Conservation (phyloP, 2,888 invertebrate genomes). For the Leistus spinibarbis region DNA sequence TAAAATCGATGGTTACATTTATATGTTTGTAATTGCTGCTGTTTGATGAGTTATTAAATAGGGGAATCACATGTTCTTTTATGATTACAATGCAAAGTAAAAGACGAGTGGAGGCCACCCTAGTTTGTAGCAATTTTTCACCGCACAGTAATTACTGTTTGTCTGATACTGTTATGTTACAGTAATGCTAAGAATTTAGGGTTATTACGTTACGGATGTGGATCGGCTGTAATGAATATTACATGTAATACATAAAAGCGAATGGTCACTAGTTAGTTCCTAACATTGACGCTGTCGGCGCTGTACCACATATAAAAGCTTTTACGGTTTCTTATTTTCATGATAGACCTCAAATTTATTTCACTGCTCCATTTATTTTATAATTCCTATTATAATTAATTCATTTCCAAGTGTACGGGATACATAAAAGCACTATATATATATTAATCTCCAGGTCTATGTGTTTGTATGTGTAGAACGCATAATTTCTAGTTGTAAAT, state of each 20-base stretch:
- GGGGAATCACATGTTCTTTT: too few relatives aligned
- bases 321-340: too few relatives aligned
- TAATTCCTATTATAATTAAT: background rate
- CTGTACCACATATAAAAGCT: background rate
- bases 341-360: too few relatives aligned
- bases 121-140: too few relatives aligned
- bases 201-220: background rate
- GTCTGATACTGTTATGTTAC: background rate
- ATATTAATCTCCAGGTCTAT: background rate
- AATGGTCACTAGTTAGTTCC: background rate
- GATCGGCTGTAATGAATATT: constrained; percentile 1
- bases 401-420: background rate
- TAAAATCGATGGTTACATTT: background rate
- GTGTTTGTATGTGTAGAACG: background rate
- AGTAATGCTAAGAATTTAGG: background rate
- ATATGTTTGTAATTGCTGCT: background rate
- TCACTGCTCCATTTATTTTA: background rate
- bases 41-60: too few relatives aligned
- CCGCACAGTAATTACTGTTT: background rate
- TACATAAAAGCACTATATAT: background rate
- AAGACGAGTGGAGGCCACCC: too few relatives aligned
- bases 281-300: background rate
- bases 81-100: too few relatives aligned
- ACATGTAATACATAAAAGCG: background rate
- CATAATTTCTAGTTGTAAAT: background rate